Base-by-base conservation (phyloP, 2,113 vertebrate species). In the Triplophysa rosa region DNA sequence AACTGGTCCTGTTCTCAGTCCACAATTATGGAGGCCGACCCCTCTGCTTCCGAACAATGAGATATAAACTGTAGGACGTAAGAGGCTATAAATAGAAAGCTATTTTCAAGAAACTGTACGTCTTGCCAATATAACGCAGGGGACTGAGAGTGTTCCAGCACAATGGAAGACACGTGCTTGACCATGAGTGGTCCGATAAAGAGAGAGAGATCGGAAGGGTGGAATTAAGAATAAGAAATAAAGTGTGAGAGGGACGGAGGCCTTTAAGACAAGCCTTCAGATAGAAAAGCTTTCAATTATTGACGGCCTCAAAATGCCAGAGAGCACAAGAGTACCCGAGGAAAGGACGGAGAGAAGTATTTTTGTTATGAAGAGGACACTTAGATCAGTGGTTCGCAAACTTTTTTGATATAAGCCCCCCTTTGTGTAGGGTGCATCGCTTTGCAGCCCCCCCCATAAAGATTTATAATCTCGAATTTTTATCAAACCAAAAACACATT, bases 281-380 rank as follows among this genome's bases (percentile, higher is more conserved):
- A 82, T 61, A 83, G 76, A 83, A 83, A 74, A 75, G 67, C 45
- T 78, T 73, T 80, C 56, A 84, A 84, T 84, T 80, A 84, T 84
- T 77, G 78, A 84, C 62, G 47, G 17, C 13, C 45, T 71, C 45
- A 79, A 71, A 79, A 79, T 52, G 67, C 54, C 62, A n/a, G 40
- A 77, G 66, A 47, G 68, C 66, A 68, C 74, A 62, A 45, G 37
- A 58, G 47, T 66, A 66, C 61, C 73, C 58, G 10, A 66, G 75
- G 63, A 83, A 70, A 76, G 59, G 63, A 67, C 40, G 5, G 26
- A 29, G 37, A 64, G 26, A 68, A 26, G 16, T 68, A 67, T 68
- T 16, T 68, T 49, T 49, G 67, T 68, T 10, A 2, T n/a, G 56
- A 13, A 73, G 8, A 4, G 33, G 13, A 33, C 24, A 2, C 5